Evolutionary conservation across 1,140 invertebrate genomes (phyloP), one percentile per base, ranked within the genome.

Genomic region (Mylabris phalerata): DNA sequence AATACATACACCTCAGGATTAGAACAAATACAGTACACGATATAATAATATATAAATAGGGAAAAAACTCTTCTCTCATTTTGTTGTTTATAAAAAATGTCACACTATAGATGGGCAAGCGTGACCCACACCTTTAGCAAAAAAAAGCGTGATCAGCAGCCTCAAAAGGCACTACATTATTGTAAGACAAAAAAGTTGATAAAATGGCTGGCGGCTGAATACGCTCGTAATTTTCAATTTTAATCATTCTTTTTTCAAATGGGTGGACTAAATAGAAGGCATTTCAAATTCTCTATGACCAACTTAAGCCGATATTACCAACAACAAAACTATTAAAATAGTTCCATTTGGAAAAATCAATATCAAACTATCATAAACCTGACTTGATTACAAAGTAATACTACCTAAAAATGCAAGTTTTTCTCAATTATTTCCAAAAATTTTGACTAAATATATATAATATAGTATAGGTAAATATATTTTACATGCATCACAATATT

Each of bases 1-100:
- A 65, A 65, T 68, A 67, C 71, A 73, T 73, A 73, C 71, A 73
- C 70, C 71, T 73, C 68, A 67, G 69, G 68, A 71, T 79, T 75
- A 77, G 75, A 77, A 75, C 79, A 75, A 77, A 73, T 80, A 81
- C 77, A 76, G 74, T 81, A 81, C 76, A 79, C 75, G 77, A 74
- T 79, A 78, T 79, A 78, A 67, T 68, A 71, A 65, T 67, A 71
- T 7, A 42, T 42, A n/a, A 7, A 68, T 68, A 64, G 62, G 60
- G 57, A 65, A 62, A 67, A 43, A 50, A 32, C 32, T 32, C 7
- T 32, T 32, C 7, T 32, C 4, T 32, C 7, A 7, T 32, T 32
- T 32, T 32, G 55, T 59, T 62, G 51, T 68, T 42, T 42, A 4
- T 42, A 4, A 6, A 42, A 42, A 42, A 42, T n/a, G 60, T 67